Conservation (phyloP, 1,140 invertebrate genomes). For the Saccostrea cuccullata region DNA sequence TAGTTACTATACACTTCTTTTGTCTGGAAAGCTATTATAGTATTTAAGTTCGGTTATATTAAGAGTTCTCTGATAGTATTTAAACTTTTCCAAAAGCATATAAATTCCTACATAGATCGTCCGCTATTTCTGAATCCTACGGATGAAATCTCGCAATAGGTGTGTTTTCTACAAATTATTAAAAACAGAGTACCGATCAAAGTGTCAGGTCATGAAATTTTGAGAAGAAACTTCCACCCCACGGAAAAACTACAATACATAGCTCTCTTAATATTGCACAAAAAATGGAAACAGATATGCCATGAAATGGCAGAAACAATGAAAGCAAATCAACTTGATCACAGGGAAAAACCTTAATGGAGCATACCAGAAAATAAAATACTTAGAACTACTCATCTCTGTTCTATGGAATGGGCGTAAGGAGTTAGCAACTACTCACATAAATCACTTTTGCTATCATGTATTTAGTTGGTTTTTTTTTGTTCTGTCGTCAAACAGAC, state of each 20-base stretch:
- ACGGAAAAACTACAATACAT: not conserved
- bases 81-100: too few species aligned
- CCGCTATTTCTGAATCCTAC: too few species aligned
- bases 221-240: not conserved
- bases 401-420: conserved; percentile 1
- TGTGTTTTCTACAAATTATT: not conserved
- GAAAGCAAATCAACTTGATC: conserved; percentile 1
- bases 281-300: not conserved
- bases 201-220: not conserved
- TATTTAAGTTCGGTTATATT: too few species aligned
- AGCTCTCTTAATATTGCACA: not conserved
- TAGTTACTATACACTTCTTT: too few species aligned
- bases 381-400: not conserved
- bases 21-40: too few species aligned
- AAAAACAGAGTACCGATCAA: not conserved
- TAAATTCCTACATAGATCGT: too few species aligned
- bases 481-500: conserved; percentile 1
- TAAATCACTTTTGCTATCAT: conserved; percentile 17
- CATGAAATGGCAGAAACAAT: not conserved
- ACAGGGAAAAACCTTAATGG: conserved; percentile 2
- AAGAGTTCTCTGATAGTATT: too few species aligned
- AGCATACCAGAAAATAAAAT: conserved; percentile 3
- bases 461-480: not conserved
- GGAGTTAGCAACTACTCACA: not conserved
- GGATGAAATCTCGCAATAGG: too few species aligned